Percentiles rank a stretch among this genome's conserved stretches.
These are phyloP conservation scores for Rhinoderma darwinii DNA, from an alignment of 2,113 vertebrate genomes.

Conservation along the genomic window DNA sequence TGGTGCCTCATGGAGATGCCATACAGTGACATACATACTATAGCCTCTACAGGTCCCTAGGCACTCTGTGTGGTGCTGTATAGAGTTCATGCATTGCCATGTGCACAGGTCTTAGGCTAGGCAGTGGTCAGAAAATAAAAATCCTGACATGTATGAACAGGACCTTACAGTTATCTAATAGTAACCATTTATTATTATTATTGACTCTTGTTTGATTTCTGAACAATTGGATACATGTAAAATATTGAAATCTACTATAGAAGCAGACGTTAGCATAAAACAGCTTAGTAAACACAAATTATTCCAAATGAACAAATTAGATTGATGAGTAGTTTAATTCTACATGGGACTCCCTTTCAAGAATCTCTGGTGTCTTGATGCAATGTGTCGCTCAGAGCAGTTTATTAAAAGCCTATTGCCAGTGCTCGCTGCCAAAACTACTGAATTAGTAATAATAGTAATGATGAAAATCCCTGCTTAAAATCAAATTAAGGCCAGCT, in stretches of 20 bases:
- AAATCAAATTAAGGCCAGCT: constrained; percentile 52
- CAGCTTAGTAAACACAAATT: background rate
- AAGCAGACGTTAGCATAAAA: background rate
- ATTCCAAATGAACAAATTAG: constrained; percentile 23
- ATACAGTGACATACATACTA: too few species aligned
- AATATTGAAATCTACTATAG: background rate
- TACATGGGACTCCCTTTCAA: constrained; percentile 23
- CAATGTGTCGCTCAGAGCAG: constrained; percentile 14
- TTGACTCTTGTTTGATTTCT: background rate
- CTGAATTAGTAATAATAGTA: constrained; percentile 54
- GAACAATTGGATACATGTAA: background rate
- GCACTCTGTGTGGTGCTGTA: too few species aligned
- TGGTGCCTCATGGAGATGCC: too few species aligned
- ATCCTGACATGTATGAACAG: too few species aligned
- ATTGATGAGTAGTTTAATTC: constrained; percentile 14
- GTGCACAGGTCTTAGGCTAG: too few species aligned
- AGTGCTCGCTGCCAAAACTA: constrained; percentile 41
- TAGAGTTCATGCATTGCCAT: too few species aligned
- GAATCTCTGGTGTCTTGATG: constrained; percentile 1
- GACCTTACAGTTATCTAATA: too few species aligned
- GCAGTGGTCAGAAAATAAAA: too few species aligned
- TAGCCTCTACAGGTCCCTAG: too few species aligned
- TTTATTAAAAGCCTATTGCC: constrained; percentile 32
- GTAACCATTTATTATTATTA: background rate
- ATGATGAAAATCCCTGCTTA: constrained; percentile 52